Percentiles rank a stretch among this genome's conserved stretches.
Evolutionary conservation across 2,888 invertebrate genomes (phyloP).

Genomic region (Tenthredo scrophulariae): DNA sequence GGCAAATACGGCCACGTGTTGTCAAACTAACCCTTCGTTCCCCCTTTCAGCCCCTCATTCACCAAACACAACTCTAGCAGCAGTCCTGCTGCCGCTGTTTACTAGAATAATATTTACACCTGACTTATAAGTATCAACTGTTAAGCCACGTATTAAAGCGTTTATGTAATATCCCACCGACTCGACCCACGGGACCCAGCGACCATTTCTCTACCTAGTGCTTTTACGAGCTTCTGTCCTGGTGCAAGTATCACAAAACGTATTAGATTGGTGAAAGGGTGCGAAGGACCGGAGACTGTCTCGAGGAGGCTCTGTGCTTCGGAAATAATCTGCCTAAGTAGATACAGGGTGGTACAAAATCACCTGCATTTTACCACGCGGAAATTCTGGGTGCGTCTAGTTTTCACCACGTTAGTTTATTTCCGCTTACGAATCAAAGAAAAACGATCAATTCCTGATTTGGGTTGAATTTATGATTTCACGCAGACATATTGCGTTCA

Average conservation of each 20-base stretch:
- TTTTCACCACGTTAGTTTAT: background rate
- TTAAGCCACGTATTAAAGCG: slow-evolving; percentile 69
- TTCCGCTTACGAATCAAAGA: background rate
- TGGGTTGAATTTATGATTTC: background rate
- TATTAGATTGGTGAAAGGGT: slow-evolving; percentile 43
- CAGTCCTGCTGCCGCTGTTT: slow-evolving; percentile 68
- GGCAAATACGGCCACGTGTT: slow-evolving; percentile 68
- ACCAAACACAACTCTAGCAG: slow-evolving; percentile 56
- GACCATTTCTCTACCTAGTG: slow-evolving; percentile 24
- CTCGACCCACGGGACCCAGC: slow-evolving; percentile 35
- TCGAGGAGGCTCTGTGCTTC: slow-evolving; percentile 30
- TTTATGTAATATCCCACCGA: slow-evolving; percentile 44
- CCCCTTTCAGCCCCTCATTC: slow-evolving; percentile 14
- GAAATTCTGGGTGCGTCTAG: background rate
- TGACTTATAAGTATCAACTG: slow-evolving; percentile 74
- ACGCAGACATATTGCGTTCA: background rate
- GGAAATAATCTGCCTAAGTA: slow-evolving; percentile 44
- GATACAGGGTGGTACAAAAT: slow-evolving; percentile 26
- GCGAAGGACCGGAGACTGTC: slow-evolving; percentile 25
- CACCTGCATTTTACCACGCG: background rate
- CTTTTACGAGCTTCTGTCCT: slow-evolving; percentile 22
- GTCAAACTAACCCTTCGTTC: slow-evolving; percentile 65
- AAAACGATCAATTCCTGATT: background rate
- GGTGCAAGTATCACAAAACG: slow-evolving; percentile 17
- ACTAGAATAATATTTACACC: slow-evolving; percentile 73